phyloP scores from a whole-genome alignment of 2,888 invertebrate species.

The Perizoma affinitatum region DNA sequence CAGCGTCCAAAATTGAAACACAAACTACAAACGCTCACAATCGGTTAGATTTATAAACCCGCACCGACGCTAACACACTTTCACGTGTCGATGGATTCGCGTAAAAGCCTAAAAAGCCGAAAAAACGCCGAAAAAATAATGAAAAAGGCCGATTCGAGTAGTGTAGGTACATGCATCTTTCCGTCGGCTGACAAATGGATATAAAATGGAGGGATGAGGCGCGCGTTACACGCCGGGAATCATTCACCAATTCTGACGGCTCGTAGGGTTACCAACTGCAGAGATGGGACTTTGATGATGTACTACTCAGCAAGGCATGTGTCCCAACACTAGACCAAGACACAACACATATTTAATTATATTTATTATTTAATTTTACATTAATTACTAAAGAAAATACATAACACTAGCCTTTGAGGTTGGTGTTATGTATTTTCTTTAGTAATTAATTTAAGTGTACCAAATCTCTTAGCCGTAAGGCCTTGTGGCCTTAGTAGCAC shows the following conservation, averaged over 20 bases:
- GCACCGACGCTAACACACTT: slow-evolving; percentile 80
- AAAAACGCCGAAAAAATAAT: slow-evolving; percentile 64
- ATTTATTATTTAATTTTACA: too few relatives aligned
- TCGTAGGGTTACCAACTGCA: slow-evolving; percentile 34
- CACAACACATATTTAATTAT: too few relatives aligned
- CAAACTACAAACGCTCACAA: slow-evolving; percentile 52
- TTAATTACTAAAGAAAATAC: too few relatives aligned
- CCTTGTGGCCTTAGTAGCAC: too few relatives aligned
- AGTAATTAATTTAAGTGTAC: too few relatives aligned
- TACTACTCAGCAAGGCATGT: neutral
- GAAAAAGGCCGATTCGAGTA: slow-evolving; percentile 49
- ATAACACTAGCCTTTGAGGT: too few relatives aligned
- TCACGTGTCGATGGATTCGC: slow-evolving; percentile 81
- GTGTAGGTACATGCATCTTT: slow-evolving; percentile 77
- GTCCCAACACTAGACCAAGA: too few relatives aligned
- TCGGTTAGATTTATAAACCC: slow-evolving; percentile 76
- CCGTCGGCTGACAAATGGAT: slow-evolving; percentile 81
- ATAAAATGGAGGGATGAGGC: slow-evolving; percentile 74
- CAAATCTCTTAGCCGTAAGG: too few relatives aligned
- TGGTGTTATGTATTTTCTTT: too few relatives aligned
- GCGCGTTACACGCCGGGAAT: slow-evolving; percentile 70
- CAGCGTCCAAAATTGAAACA: slow-evolving; percentile 44
- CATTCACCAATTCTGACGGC: slow-evolving; percentile 81
- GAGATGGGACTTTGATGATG: slow-evolving; percentile 10
- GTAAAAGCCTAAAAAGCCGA: slow-evolving; percentile 80